phyloP scores from a whole-genome alignment of 2,797 vertebrate genomes.

The Rhincodon typus region DNA sequence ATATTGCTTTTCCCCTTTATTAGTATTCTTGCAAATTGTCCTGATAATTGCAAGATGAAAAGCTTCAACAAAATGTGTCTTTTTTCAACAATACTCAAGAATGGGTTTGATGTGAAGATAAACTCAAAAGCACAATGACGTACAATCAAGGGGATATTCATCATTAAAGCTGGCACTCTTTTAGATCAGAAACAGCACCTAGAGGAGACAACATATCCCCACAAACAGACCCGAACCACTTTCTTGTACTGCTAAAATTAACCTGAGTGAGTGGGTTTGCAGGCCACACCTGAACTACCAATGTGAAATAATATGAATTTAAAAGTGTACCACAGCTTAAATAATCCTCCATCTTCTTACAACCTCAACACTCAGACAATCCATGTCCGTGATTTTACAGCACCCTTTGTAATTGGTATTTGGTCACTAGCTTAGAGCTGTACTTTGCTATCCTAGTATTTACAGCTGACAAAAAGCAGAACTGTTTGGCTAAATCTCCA shows the following conservation, averaged over 20 bases:
- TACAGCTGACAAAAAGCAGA: slow-evolving; percentile 25
- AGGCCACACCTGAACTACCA: neutral
- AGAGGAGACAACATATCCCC: neutral
- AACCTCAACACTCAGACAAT: neutral
- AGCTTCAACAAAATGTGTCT: no score
- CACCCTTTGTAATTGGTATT: neutral
- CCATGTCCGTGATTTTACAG: neutral
- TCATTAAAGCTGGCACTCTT: neutral
- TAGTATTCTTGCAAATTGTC: no score
- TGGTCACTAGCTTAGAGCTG: neutral
- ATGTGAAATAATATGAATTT: neutral
- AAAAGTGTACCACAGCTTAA: neutral
- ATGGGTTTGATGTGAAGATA: neutral
- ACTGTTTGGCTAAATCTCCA: neutral
- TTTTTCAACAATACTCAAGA: no score
- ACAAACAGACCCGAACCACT: neutral
- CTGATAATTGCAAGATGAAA: no score
- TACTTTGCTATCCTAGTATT: neutral
- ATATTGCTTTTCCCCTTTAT: no score
- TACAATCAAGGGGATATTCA: neutral
- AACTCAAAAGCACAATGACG: neutral
- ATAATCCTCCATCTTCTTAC: neutral
- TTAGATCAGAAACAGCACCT: neutral
- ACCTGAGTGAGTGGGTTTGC: neutral
- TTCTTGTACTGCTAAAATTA: neutral